Evolutionary conservation across 1,140 invertebrate genomes (phyloP), one percentile per base, ranked within the genome.

Genomic region (Caerostris extrusa): DNA sequence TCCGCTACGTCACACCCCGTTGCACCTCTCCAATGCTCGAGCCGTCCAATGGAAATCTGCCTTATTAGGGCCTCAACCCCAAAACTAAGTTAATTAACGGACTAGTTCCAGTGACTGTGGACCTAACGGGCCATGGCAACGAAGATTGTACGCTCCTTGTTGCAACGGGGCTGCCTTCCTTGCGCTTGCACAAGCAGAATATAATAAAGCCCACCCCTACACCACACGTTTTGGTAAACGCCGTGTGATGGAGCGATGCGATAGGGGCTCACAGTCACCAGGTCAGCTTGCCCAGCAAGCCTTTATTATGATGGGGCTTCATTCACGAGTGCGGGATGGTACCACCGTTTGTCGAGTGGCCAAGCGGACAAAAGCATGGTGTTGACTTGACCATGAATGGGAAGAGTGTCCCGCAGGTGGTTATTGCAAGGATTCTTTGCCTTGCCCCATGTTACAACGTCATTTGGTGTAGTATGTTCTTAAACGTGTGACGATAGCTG

Each of bases 11-110:
- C 81, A 83, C 82, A 87, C 91, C 82, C 91, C 91, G 83, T 67
- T 93, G 83, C 64, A 87, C 91, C 91, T 60, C 91, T 93, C 82
- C 91, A 93, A 87, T 87, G 82, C 50, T 77, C 5, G 17, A 50
- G 12, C 50, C 57, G 55, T 53, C 55, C 89, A 90, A 90, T 92
- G 90, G 90, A 92, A 92, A 92, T 92, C 90, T 85, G 82, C 91
- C 91, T 93, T 93, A 93, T 93, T 93, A 93, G 91, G 64, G 57
- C 90, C 71, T 77, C 57, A 90, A 58, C 91, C 61, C 91, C 60
- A 92, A 93, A 93, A 93, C 91, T 93, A 93, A 93, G 82, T 93
- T 93, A 93, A 93, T 93, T 93, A 93, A 93, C 91, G 91, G 67
- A 77, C 67, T 90, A 81, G 89, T 90, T 89, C 87, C 89, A 56